Evolutionary conservation across 2,113 vertebrate species (phyloP).

Genomic region (Puntigrus tetrazona): DNA sequence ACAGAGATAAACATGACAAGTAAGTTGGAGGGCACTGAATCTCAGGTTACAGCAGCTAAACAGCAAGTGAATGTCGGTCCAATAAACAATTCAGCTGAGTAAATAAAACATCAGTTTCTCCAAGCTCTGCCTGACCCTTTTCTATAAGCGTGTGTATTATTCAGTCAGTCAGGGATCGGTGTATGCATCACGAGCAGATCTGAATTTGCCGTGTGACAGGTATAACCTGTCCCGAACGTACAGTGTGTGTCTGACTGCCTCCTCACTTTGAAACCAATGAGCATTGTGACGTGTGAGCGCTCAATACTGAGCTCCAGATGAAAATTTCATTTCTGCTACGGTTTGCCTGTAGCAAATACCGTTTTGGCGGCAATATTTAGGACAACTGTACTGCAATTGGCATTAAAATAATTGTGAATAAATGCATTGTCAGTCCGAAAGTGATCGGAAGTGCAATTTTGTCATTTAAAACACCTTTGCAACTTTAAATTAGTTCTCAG

Average conservation of each 20-base stretch:
- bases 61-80: constrained; percentile 26
- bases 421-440: neutral
- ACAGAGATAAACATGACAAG: neutral
- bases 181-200: neutral
- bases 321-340: neutral
- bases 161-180: neutral
- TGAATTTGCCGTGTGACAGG: neutral
- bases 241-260: neutral
- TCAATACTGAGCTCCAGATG: neutral
- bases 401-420: neutral
- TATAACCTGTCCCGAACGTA: neutral
- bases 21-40: neutral
- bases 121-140: constrained; percentile 10
- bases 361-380: neutral
- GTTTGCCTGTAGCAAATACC: neutral
- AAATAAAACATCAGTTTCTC: constrained; percentile 39
- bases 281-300: neutral
- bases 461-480: neutral
- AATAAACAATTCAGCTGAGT: constrained; percentile 18
- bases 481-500: neutral
- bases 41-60: constrained; percentile 9
- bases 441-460: neutral
- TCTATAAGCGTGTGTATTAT: constrained; percentile 25
- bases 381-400: neutral
- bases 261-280: neutral